These are phyloP conservation scores for Tachysurus fulvidraco DNA, from an alignment of 2,113 vertebrate species.

Conservation along the genomic window DNA sequence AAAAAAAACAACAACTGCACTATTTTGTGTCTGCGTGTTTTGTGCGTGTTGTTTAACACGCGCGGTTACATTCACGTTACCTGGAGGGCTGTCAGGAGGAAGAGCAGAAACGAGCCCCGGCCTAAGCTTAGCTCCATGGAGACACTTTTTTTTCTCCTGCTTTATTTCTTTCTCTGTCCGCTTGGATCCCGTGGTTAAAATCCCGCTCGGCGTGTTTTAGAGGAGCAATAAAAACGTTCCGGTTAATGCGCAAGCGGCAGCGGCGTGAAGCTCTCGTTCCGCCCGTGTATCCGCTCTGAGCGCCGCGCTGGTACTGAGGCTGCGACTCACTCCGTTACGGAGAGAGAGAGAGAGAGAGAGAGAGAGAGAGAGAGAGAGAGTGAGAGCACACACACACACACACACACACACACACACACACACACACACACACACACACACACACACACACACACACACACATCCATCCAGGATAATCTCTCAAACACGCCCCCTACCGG, in stretches of 20 bases:
- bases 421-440: not conserved
- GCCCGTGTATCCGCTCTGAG: constrained; percentile 34
- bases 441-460: constrained; percentile 13
- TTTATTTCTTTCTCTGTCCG: not conserved
- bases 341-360: not conserved
- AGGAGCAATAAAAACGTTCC: not conserved
- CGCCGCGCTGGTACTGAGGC: constrained; percentile 42
- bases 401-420: constrained; percentile 13
- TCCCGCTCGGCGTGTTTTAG: not conserved
- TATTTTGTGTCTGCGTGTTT: not conserved
- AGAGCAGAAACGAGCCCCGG: constrained; percentile 32
- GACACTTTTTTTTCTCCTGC: constrained; percentile 5
- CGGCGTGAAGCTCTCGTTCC: constrained; percentile 21
- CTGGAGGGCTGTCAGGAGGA: constrained; percentile 33
- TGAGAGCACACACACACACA: no score
- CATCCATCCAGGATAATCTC: not conserved
- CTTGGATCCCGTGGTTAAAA: not conserved
- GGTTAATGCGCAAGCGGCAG: constrained; percentile 5
- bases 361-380: not conserved
- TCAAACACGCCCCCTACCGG: constrained; percentile 14
- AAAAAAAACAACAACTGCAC: not conserved
- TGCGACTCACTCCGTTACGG: constrained; percentile 20
- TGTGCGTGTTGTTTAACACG: not conserved
- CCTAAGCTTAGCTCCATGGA: constrained; percentile 23
- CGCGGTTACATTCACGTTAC: not conserved